A percentile compares a stretch with the other conserved stretches of the same genome.
These are phyloP conservation scores for Palythoa grandiflora DNA, from an alignment of 92 coral and sea anemone species.

Conservation along the genomic window DNA sequence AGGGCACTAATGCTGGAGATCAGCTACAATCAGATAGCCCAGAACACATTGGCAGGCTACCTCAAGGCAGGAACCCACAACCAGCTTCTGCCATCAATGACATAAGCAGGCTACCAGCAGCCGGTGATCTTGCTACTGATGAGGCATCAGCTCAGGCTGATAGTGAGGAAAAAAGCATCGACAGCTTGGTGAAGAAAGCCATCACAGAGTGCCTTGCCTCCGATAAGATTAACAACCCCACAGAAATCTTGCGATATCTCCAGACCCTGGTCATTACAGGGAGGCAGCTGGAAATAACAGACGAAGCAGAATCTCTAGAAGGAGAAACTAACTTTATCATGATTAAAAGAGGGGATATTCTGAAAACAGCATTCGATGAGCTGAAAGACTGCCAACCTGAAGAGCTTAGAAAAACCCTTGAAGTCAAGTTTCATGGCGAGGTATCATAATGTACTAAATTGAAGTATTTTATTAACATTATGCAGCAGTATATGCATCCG, in stretches of 20 bases:
- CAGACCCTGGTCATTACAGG: constrained; percentile 4
- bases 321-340: constrained; percentile 34
- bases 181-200: constrained; percentile 32
- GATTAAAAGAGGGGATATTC: constrained; percentile 21
- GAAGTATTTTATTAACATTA: constrained; percentile 17
- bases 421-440: constrained; percentile 35
- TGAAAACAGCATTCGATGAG: constrained; percentile 21
- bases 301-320: constrained; percentile 13
- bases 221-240: constrained; percentile 1
- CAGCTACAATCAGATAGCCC: neutral
- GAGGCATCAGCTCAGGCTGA: constrained; percentile 13
- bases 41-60: constrained; percentile 2
- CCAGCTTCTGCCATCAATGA: neutral
- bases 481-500: neutral
- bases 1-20: constrained; percentile 24
- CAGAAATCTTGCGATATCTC: constrained; percentile 7
- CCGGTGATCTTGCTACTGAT: constrained; percentile 1
- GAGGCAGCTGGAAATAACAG: constrained; percentile 20
- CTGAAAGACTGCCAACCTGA: constrained; percentile 19
- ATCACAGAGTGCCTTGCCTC: constrained; percentile 11
- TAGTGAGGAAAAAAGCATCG: constrained; percentile 9
- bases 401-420: constrained; percentile 33
- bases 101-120: neutral
- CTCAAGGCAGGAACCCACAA: neutral
- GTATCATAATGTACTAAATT: constrained; percentile 16